These are phyloP conservation scores for Bryconaethiops microstoma DNA, from an alignment of 2,797 vertebrate species.

Conservation along the genomic window DNA sequence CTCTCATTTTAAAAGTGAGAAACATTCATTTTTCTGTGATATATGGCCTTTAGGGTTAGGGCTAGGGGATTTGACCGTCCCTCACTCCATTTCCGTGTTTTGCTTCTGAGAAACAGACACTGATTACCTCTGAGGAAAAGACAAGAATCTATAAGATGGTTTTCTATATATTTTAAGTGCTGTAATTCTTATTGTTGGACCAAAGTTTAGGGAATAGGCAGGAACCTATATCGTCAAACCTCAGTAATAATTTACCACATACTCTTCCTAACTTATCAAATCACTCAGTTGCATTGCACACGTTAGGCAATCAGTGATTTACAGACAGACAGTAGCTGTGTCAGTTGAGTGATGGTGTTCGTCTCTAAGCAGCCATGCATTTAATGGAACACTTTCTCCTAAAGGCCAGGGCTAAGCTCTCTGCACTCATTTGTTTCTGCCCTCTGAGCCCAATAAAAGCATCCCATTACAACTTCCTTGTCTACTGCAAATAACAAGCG, in stretches of 20 bases:
- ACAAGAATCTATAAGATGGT: background rate
- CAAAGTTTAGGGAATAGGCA: background rate
- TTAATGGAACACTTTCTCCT: constrained; percentile 55
- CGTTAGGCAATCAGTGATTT: constrained; percentile 14
- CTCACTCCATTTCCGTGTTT: background rate
- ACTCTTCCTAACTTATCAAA: background rate
- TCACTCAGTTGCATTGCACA: background rate
- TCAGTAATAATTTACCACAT: background rate
- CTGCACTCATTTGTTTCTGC: constrained; percentile 47
- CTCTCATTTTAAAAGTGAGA: no score
- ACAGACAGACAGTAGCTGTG: constrained; percentile 27
- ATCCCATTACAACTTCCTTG: constrained; percentile 50
- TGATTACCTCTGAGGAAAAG: background rate
- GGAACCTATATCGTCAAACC: background rate
- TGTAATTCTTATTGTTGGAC: background rate
- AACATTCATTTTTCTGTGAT: no score
- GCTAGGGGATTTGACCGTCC: no score
- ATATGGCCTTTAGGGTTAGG: no score
- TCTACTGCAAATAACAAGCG: constrained; percentile 51
- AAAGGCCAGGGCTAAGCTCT: constrained; percentile 40
- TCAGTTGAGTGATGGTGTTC: constrained; percentile 28
- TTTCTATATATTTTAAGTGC: background rate
- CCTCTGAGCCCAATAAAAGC: constrained; percentile 63
- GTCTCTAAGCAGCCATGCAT: constrained; percentile 50
- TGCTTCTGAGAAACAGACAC: background rate